Evolutionary conservation across 2,113 vertebrate species (phyloP), one percentile per base, ranked within the genome.

Genomic region (Labeo catla): DNA sequence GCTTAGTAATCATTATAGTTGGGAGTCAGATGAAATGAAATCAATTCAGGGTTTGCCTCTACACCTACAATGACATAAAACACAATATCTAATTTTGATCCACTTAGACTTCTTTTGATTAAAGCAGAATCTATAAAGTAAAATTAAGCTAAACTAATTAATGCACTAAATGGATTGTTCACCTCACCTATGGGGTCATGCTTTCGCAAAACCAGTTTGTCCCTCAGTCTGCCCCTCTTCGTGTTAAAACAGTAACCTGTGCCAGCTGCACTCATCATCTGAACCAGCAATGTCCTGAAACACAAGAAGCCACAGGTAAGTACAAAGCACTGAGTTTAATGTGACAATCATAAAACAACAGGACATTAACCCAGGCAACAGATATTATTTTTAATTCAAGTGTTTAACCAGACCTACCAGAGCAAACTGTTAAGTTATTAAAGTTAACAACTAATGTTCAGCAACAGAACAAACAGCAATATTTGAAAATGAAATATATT

Each of bases 241-340:
- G 94, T 57, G 88, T 99, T 99, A 92, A 97, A 98, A 87, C 86
- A 91, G 90, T 92, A 97, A 73, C 97, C 97, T 0, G 97, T 98
- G 77, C 98, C 97, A 0, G 98, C 98, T 1, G 96, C 95, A 36
- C 98, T 99, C 83, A 97, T 8, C 97, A 99, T 97, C 94, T 95
- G 96, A 90, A 99, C 97, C 92, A 99, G 92, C 83, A 99, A 28
- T 39, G 94, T 96, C 57, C 98, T 99, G 57, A 65, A 87, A 87
- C 85, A 81, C 52, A 76, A 23, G 28, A n/a, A 28, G 8, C 36
- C 68, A 21, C 15, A 43, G 66, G 36, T 21, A 21, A 61, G 36
- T 52, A 36, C 9, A 23, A 43, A 54, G 39, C 23, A 43, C 36
- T 50, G 4, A 50, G n/a, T 76, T 52, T 4, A 52, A 50, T n/a